phyloP scores from a whole-genome alignment of 2,797 vertebrate genomes.

The Malacoraja senta region DNA sequence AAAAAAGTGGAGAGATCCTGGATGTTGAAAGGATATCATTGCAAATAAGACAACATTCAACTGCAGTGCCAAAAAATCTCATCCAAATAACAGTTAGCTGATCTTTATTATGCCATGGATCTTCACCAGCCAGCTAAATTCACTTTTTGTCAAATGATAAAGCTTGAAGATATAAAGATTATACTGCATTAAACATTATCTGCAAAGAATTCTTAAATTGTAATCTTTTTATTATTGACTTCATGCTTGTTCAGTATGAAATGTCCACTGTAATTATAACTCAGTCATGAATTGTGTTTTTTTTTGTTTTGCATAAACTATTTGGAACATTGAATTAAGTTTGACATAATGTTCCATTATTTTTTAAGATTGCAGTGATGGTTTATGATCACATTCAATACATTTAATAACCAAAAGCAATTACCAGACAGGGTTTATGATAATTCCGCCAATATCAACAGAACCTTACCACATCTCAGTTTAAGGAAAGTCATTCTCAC shows the following conservation, averaged over 20 bases:
- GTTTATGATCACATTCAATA: not conserved
- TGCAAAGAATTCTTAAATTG: not conserved
- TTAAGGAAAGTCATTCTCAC: not conserved
- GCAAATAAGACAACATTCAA: not conserved
- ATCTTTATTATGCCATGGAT: not conserved
- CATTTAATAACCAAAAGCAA: slow-evolving; percentile 14
- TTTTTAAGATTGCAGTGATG: not conserved
- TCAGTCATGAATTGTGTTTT: not conserved
- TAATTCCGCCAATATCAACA: not conserved
- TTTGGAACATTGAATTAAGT: not conserved
- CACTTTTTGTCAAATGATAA: not conserved
- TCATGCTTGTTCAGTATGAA: not conserved
- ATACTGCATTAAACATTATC: not conserved
- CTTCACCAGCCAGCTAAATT: not conserved
- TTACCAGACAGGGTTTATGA: not conserved
- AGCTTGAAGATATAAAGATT: not conserved
- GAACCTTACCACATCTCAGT: not conserved
- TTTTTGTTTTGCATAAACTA: not conserved
- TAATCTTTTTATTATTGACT: not conserved
- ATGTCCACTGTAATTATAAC: not conserved
- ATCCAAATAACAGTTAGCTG: not conserved
- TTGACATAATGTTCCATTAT: not conserved
- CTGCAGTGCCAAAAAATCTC: not conserved
- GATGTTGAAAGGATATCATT: not conserved
- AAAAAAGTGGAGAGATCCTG: not conserved